Base-by-base conservation (phyloP, 2,797 vertebrate genomes). In the Toxotes lorentzi region DNA sequence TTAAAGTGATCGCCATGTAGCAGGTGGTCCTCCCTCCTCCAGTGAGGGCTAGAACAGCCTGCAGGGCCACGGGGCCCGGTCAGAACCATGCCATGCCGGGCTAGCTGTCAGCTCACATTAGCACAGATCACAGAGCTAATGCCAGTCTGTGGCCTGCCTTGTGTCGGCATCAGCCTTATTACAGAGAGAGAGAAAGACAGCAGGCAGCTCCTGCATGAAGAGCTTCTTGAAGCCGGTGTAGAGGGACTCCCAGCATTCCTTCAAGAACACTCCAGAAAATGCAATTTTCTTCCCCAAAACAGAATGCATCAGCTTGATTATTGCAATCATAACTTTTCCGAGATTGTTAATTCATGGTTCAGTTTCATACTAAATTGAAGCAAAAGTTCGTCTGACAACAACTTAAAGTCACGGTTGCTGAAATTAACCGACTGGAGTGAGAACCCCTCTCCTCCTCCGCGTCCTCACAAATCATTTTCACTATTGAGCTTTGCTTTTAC, bases 61-160 rank as follows among this genome's bases (percentile, higher is more conserved):
- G 80, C 78, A 35, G 85, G 86, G 63, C 80, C 47, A 24, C 43
- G 1, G 59, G 84, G 65, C 58, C 88, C 56, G 67, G 84, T 64
- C 86, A 43, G 82, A 85, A 83, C 87, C 84, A 8, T 13, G 69
- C 84, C 84, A 70, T 5, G 79, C 76, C 35, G 30, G 84, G 74
- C 72, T 77, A 70, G 73, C 86, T 92, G 92, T 93, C 93, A 83
- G 78, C 68, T 89, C 81, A 50, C 62, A 78, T 93, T 88, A 92
- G 71, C 45, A 38, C 56, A 79, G 79, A 88, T 90, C 85, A 87
- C 79, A 86, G 79, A 64, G 70, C 66, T 30, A 27, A 51, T 63
- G 9, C 50, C 70, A 43, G 78, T 79, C 83, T 41, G 84, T 7
- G 67, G 63, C 54, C 79, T 86, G 85, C 76, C 74, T 57, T 70